Evolutionary conservation across 2,888 invertebrate species (phyloP).

Genomic region (Mantis religiosa): DNA sequence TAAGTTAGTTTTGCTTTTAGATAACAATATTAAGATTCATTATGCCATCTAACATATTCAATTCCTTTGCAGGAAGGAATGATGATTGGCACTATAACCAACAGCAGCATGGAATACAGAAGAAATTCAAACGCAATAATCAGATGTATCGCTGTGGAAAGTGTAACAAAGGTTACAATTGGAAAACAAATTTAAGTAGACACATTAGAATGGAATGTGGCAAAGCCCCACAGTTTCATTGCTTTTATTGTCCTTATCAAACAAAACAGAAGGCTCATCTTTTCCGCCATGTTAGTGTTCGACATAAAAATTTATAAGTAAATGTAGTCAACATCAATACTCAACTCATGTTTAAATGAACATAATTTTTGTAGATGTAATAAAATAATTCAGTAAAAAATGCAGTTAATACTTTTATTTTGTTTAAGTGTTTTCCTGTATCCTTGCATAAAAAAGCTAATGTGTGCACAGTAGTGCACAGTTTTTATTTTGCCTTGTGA

Average conservation of each 20-base stretch:
- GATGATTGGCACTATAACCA: not conserved
- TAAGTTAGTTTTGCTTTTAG: not conserved
- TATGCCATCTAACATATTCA: not conserved
- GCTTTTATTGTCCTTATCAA: constrained; percentile 43
- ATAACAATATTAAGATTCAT: not conserved
- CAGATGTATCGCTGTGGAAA: not conserved
- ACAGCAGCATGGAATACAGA: not conserved
- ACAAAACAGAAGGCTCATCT: constrained; percentile 42
- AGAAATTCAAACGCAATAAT: not conserved
- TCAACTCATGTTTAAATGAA: not conserved
- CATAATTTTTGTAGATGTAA: not conserved
- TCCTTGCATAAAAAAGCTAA: too few species aligned
- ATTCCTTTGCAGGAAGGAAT: not conserved
- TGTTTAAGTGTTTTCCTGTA: too few species aligned
- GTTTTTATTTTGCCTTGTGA: too few species aligned
- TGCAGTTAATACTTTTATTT: too few species aligned
- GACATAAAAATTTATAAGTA: not conserved
- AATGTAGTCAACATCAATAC: not conserved
- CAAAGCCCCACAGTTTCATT: constrained; percentile 41
- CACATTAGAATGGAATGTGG: constrained; percentile 38
- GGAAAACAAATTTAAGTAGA: constrained; percentile 11
- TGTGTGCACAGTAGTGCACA: too few species aligned
- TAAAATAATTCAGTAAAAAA: too few species aligned
- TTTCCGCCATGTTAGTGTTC: not conserved
- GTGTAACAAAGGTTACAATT: constrained; percentile 23